Percentiles rank a stretch among this genome's conserved stretches.
Conservation (phyloP, 2,888 invertebrate genomes). For the Epirrhoe tristata region DNA sequence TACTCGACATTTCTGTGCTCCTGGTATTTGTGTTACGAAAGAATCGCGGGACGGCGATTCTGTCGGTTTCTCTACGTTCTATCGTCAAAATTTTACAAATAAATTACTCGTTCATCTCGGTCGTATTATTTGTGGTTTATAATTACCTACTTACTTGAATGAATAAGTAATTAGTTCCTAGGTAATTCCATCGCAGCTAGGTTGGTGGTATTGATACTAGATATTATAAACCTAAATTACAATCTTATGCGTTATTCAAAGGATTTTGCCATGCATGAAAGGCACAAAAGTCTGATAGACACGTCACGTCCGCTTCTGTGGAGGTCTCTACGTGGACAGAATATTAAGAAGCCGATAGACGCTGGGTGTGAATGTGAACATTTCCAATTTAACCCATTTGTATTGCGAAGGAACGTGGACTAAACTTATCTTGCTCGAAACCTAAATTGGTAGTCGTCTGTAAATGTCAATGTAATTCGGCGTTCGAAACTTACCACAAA, state of each 20-base stretch:
- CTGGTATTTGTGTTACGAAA: slow-evolving; percentile 82
- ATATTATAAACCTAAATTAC: background rate
- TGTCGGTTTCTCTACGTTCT: slow-evolving; percentile 46
- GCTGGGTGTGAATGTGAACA: slow-evolving; percentile 62
- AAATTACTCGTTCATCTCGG: background rate
- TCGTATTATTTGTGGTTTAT: background rate
- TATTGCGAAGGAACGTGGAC: slow-evolving; percentile 37
- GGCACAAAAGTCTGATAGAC: slow-evolving; percentile 47
- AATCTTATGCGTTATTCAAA: slow-evolving; percentile 28
- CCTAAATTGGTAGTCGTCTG: slow-evolving; percentile 15
- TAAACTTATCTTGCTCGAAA: slow-evolving; percentile 16
- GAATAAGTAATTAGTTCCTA: background rate
- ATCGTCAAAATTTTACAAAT: background rate
- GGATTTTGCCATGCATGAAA: slow-evolving; percentile 11
- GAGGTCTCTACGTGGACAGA: slow-evolving; percentile 75
- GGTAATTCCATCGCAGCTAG: background rate
- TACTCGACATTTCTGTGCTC: slow-evolving; percentile 69
- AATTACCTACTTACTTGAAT: background rate
- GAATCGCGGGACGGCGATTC: slow-evolving; percentile 70
- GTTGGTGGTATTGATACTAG: too few species aligned
- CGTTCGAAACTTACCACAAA: background rate
- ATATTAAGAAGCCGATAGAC: slow-evolving; percentile 52
- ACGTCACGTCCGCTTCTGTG: slow-evolving; percentile 71
- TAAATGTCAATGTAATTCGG: background rate
- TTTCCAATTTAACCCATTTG: slow-evolving; percentile 56